Evolutionary conservation across 2,888 invertebrate genomes (phyloP).

Genomic region (Isoperla grammatica): DNA sequence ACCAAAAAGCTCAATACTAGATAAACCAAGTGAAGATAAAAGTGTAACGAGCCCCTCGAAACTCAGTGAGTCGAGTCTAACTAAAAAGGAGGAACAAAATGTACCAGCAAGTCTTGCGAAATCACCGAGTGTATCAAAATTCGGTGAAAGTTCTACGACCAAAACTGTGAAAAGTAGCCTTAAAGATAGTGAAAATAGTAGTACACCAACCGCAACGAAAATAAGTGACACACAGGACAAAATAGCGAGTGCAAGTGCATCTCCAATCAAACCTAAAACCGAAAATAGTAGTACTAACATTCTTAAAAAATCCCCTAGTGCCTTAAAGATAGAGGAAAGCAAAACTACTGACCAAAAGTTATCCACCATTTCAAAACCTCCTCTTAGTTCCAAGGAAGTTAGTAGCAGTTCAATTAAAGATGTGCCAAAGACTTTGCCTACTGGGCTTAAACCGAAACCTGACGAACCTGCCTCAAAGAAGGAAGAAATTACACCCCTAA

Average conservation of each 20-base stretch:
- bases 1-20: too few species aligned
- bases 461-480: neutral
- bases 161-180: neutral
- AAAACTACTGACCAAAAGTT: neutral
- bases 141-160: neutral
- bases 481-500: neutral
- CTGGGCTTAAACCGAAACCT: neutral
- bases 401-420: neutral
- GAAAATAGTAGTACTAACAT: too few species aligned
- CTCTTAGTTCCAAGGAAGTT: neutral
- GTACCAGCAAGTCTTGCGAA: neutral
- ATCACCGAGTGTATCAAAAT: neutral
- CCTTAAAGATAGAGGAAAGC: too few species aligned
- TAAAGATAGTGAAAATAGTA: neutral
- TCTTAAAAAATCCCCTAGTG: too few species aligned
- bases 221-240: neutral
- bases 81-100: too few species aligned
- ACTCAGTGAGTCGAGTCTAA: too few species aligned
- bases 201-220: neutral
- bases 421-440: neutral
- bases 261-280: too few species aligned
- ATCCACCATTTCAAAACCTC: neutral
- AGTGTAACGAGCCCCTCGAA: neutral
- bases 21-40: too few species aligned
- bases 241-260: neutral